Percentiles rank a stretch among this genome's conserved stretches.
Conservation (phyloP, 2,888 invertebrate genomes). For the Antheraea yamamai region DNA sequence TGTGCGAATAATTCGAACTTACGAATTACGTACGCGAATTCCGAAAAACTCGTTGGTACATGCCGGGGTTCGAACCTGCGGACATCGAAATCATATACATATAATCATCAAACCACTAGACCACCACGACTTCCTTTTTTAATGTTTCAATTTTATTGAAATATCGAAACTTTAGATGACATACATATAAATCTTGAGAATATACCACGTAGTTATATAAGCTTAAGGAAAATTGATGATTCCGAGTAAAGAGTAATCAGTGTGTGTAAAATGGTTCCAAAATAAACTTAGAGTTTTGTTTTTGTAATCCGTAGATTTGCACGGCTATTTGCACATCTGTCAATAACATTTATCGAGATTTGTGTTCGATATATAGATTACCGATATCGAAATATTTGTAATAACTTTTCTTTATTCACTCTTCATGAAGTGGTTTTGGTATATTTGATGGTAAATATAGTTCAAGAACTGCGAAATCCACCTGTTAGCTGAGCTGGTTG, state of each 20-base stretch:
- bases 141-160: neutral
- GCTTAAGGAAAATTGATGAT: conserved; percentile 5
- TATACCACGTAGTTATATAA: neutral
- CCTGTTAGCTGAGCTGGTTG: neutral
- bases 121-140: too few species aligned
- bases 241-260: neutral
- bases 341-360: neutral
- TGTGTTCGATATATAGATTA: neutral
- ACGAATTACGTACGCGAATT: too few species aligned
- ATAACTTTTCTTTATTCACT: neutral
- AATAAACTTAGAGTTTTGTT: neutral
- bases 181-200: neutral
- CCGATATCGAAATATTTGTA: neutral
- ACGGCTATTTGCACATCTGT: neutral
- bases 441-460: neutral
- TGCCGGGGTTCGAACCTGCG: too few species aligned
- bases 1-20: too few species aligned
- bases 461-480: neutral
- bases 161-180: neutral
- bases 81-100: too few species aligned
- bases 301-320: neutral
- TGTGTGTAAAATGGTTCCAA: neutral
- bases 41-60: too few species aligned
- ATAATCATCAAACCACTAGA: too few species aligned
- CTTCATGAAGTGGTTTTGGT: too few species aligned